Conservation (phyloP, 64 coral and sea anemone genomes). For the Dendronephthya gigantea region DNA sequence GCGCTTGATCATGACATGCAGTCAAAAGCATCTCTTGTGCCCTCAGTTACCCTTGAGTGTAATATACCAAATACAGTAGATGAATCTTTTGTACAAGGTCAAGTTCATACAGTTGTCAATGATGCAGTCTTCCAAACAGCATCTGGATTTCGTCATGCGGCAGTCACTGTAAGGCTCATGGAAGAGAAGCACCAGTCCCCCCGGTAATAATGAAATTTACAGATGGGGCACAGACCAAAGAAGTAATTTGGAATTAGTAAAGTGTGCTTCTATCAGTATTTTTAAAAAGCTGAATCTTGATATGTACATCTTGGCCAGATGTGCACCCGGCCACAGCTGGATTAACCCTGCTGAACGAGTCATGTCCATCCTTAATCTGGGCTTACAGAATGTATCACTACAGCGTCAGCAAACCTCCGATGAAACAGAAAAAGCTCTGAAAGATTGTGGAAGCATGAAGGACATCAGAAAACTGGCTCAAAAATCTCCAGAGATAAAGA, state of each 20-base stretch:
- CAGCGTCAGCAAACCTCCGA: background rate
- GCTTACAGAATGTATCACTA: constrained; percentile 21
- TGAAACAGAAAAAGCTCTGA: background rate
- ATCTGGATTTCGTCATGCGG: background rate
- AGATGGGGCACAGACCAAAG: constrained; percentile 39
- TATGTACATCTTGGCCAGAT: constrained; percentile 22
- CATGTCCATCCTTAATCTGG: constrained; percentile 27
- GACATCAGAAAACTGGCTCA: background rate
- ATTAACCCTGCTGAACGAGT: constrained; percentile 26
- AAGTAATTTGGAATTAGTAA: constrained; percentile 18
- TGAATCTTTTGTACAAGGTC: constrained; percentile 21
- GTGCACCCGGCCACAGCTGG: constrained; percentile 27
- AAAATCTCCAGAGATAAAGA: background rate
- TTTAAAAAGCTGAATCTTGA: constrained; percentile 25
- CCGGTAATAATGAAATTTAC: constrained; percentile 35
- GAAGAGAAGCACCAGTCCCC: background rate
- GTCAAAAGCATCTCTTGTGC: constrained; percentile 13
- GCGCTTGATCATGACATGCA: constrained; percentile 37
- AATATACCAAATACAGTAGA: constrained; percentile 9
- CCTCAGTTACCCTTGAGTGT: constrained; percentile 28
- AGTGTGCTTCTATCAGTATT: constrained; percentile 12
- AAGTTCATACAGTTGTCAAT: constrained; percentile 21
- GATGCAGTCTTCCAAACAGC: constrained; percentile 28
- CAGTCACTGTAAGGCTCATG: constrained; percentile 18
- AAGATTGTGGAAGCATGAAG: background rate